Evolutionary conservation across 2,888 invertebrate species (phyloP), one percentile per base, ranked within the genome.

Genomic region (Eubasilissa splendida): DNA sequence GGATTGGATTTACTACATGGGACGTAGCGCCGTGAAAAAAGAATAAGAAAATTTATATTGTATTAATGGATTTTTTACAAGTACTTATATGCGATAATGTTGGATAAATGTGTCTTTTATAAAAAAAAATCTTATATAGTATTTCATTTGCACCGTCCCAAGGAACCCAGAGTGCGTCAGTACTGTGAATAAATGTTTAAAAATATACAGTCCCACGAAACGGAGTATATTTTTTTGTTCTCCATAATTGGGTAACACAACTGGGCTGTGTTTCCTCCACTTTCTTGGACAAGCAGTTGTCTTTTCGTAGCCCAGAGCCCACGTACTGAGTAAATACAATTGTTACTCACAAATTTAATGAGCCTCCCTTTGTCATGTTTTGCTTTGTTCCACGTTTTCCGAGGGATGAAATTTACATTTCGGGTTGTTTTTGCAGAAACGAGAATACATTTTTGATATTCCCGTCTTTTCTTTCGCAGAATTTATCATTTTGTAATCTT

Each of bases 301-400:
- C 76, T 76, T 76, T 65, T 10, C 33, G 76, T 65, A 33, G 65
- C 65, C 52, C 31, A 56, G 56, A 12, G 31, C 31, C 65, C 76
- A 63, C 76, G 65, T 75, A 50, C 52, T 60, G 33, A 63, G 77
- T 50, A 70, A 77, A 77, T 77, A 77, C 77, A 52, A 56, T 78
- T 54, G 73, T 63, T 70, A 73, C 78, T 78, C 71, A 73, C 73
- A 71, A 73, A 78, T 78, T 78, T 73, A 73, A 78, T 73, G 78
- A 78, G 73, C n/a, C 73, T 71, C 53, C 63, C 78, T 78, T 78
- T 78, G 76, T 76, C 54, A 42, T 66, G 54, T 53, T 42, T 54
- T 56, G 76, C 76, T 76, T 76, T 76, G 76, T 76, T 76, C 76
- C 53, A 56, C 66, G 54, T 76, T 42, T 66, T 76, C 66, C 66